These are phyloP conservation scores for Drosophila hydei DNA, from an alignment of 1,140 invertebrate genomes.

Conservation along the genomic window DNA sequence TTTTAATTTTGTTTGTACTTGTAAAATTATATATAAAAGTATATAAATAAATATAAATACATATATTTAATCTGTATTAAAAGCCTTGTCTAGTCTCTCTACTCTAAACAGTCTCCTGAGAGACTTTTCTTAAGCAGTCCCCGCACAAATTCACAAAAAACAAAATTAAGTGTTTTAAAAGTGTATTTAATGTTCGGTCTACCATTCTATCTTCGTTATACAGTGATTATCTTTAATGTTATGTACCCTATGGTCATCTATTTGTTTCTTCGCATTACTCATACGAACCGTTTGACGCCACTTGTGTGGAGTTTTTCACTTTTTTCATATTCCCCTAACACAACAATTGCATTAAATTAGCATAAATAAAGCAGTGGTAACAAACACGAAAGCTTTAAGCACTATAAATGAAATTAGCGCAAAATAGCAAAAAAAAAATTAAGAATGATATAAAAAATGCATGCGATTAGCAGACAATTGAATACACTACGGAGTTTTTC, in stretches of 20 bases:
- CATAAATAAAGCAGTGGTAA: constrained; percentile 53
- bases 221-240: constrained; percentile 26
- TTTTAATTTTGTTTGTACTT: no score
- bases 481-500: neutral
- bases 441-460: neutral
- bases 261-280: constrained; percentile 21
- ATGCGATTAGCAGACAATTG: neutral
- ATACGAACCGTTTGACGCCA: constrained; percentile 27
- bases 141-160: no score
- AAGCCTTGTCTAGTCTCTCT: no score
- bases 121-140: no score
- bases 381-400: constrained; percentile 52
- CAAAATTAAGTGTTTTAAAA: no score
- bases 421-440: constrained; percentile 19
- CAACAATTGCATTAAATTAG: constrained; percentile 71
- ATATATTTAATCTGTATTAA: no score
- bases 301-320: constrained; percentile 5
- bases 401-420: constrained; percentile 61
- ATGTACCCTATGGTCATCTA: constrained; percentile 15
- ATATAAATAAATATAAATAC: no score
- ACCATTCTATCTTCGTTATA: neutral
- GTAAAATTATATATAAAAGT: no score
- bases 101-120: no score
- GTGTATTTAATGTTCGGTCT: no score
- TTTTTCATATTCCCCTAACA: constrained; percentile 30